Base-by-base conservation (phyloP, 92 coral and sea anemone species). In the Zoanthus sociatus region DNA sequence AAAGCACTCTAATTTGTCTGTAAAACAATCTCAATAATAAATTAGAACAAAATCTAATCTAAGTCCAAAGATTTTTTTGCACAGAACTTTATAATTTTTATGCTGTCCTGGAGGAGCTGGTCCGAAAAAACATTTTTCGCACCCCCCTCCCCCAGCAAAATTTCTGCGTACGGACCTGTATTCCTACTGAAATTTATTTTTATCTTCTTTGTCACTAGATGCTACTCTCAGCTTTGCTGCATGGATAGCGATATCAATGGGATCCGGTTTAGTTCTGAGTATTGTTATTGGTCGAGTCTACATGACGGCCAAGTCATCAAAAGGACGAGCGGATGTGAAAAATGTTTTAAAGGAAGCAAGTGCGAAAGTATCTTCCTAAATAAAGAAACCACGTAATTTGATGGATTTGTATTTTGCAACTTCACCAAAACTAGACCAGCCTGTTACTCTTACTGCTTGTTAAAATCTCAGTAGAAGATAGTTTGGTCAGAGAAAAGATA, bases 231-330 rank as follows among this genome's bases (percentile, higher is more conserved):
- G 98, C 37, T 92, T 94, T 73, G 95, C 98, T 13, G 98, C 98
- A n/a, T 94, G 95, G 98, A 92, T 94, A 79, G 95, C 98, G 46
- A 94, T 94, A 70, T 88, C 95, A 3, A 94, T 94, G 98, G 98
- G 98, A 9, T 90, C 94, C 1, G 93, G 98, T 16, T 92, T 94
- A 11, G 92, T 94, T 31, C 45, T 94, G 5, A 92, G 98, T 44
- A 89, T 94, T 46, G 90, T 94, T 14, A 92, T 92, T 13, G 98
- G 94, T 1, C 90, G 98, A 14, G 98, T 86, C 45, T 94, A 92
- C 95, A 94, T 94, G 95, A 92, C 90, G 37, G 88, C 79, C 70
- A 92, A 89, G 84, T 83, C 91, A 17, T 88, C 92, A 47, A 87
- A 87, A 83, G 98, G 95, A 55, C 88, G 90, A 54, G 91, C 91